A percentile compares a stretch with the other conserved stretches of the same genome.
phyloP scores from a whole-genome alignment of 2,888 invertebrate species.

The Chaitophorus viminalis region DNA sequence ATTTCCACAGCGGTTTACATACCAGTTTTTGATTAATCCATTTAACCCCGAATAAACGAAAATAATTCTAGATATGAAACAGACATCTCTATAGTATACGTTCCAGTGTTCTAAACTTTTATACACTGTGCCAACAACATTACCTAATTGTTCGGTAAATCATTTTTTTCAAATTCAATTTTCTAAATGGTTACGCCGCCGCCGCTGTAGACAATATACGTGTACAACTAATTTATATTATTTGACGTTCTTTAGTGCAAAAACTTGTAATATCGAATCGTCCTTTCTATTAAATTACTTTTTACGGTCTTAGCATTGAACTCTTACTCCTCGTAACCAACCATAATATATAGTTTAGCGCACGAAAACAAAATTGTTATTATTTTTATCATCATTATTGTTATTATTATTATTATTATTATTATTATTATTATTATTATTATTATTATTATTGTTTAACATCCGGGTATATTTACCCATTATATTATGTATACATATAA shows the following conservation, averaged over 20 bases:
- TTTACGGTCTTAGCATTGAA: conserved; percentile 19
- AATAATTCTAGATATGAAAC: background rate
- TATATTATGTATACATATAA: too few relatives aligned
- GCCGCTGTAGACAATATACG: background rate
- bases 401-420: background rate
- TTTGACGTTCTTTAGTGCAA: conserved; percentile 40
- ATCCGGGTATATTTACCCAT: background rate
- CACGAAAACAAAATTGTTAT: background rate
- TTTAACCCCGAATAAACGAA: background rate
- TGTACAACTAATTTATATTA: conserved; percentile 31
- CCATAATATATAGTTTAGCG: background rate
- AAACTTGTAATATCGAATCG: conserved; percentile 38
- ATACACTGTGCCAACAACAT: background rate
- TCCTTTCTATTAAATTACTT: conserved; percentile 40
- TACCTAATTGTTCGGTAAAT: conserved; percentile 35
- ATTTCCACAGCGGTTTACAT: background rate
- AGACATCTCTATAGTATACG: background rate
- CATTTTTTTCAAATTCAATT: conserved; percentile 8
- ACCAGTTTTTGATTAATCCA: background rate
- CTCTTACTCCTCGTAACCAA: background rate
- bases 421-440: too few relatives aligned
- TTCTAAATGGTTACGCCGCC: conserved; percentile 9
- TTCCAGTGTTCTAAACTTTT: background rate
- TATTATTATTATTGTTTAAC: conserved; percentile 1
- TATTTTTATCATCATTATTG: background rate